These are phyloP conservation scores for Petromus typicus DNA, from an alignment of 2,113 vertebrate species.

Conservation along the genomic window DNA sequence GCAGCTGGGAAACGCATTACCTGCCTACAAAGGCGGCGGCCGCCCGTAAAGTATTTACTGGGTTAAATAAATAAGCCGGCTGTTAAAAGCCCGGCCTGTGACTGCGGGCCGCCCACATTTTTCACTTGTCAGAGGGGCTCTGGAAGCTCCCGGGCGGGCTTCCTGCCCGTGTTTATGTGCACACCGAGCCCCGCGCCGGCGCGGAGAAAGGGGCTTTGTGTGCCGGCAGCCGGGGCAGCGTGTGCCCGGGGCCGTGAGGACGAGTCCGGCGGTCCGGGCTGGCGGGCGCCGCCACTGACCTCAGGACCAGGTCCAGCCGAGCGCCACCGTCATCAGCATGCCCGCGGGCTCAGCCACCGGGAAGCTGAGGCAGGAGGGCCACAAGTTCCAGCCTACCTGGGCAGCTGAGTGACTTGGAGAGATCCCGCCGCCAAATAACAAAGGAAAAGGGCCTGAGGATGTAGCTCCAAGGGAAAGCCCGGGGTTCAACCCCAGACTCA, in stretches of 20 bases:
- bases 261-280: background rate
- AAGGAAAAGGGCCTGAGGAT: background rate
- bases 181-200: conserved; percentile 14
- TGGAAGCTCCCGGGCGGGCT: conserved; percentile 83
- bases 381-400: background rate
- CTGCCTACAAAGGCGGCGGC: conserved; percentile 90
- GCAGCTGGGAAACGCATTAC: conserved; percentile 91
- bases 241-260: background rate
- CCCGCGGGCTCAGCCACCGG: background rate
- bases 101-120: conserved; percentile 86
- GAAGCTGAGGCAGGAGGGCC: background rate
- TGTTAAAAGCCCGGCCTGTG: conserved; percentile 85
- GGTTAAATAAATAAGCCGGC: conserved; percentile 90
- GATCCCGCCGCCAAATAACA: background rate
- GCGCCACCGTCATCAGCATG: background rate
- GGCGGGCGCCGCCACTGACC: background rate
- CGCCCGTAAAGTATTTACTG: conserved; percentile 91
- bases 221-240: background rate
- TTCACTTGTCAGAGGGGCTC: conserved; percentile 89
- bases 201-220: conserved; percentile 76
- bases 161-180: conserved; percentile 76
- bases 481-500: background rate
- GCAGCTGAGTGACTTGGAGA: background rate
- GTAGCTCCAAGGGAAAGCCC: background rate
- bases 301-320: background rate